Percentiles rank a stretch among this genome's conserved stretches.
phyloP scores from a whole-genome alignment of 2,797 vertebrate genomes.

The Scyliorhinus canicula region DNA sequence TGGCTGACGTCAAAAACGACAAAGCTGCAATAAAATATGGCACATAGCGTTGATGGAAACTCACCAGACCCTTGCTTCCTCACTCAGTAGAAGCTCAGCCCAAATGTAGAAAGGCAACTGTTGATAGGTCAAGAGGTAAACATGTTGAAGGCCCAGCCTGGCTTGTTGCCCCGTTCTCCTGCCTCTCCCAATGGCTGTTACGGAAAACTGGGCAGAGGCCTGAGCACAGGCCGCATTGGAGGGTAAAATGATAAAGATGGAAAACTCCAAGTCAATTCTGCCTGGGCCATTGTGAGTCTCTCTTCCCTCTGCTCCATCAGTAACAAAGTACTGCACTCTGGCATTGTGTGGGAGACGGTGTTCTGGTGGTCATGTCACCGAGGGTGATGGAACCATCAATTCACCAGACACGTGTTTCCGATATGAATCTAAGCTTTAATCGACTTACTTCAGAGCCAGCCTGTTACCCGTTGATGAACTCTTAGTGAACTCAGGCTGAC shows the following conservation, averaged over 20 bases:
- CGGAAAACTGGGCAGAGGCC: neutral
- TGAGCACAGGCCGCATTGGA: neutral
- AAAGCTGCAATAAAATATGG: neutral
- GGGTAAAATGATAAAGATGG: slow-evolving; percentile 37
- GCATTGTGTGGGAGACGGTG: too few species aligned
- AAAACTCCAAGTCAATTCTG: slow-evolving; percentile 21
- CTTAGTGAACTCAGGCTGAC: too few species aligned
- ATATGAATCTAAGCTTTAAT: too few species aligned
- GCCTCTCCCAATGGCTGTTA: neutral
- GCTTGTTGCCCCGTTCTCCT: neutral
- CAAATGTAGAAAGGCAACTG: neutral
- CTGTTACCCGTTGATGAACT: too few species aligned
- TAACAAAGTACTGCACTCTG: neutral
- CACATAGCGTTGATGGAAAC: neutral
- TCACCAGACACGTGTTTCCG: too few species aligned
- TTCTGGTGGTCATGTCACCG: too few species aligned
- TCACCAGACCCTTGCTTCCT: neutral
- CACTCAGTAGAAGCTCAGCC: neutral
- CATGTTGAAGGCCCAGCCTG: neutral
- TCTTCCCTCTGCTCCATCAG: neutral
- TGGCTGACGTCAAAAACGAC: neutral
- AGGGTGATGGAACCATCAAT: too few species aligned
- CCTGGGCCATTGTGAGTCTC: neutral
- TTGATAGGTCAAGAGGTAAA: neutral
- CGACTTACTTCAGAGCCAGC: too few species aligned